Percentiles rank a stretch among this genome's conserved stretches.
Evolutionary conservation across 2,888 invertebrate genomes (phyloP).

Genomic region (Palloptera scutellata): DNA sequence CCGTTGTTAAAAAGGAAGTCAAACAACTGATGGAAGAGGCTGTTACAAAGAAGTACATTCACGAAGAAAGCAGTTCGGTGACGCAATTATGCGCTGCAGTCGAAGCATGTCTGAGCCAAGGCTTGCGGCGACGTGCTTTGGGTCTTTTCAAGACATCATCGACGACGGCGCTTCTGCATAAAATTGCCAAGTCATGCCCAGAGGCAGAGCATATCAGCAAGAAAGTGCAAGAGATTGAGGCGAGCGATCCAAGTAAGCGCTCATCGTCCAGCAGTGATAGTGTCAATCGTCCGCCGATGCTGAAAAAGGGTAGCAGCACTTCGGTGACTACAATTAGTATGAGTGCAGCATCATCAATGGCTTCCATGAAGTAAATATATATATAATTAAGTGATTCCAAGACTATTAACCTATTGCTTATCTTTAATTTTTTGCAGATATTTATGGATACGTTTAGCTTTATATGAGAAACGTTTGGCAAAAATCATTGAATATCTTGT

Average conservation of each 20-base stretch:
- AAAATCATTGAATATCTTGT: constrained; percentile 90
- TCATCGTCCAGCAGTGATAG: constrained; percentile 75
- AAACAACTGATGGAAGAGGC: constrained; percentile 98
- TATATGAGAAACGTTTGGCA: constrained; percentile 88
- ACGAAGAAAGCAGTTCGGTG: constrained; percentile 91
- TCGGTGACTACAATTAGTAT: constrained; percentile 58
- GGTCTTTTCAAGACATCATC: constrained; percentile 94
- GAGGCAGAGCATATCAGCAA: constrained; percentile 82
- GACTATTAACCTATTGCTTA: background rate
- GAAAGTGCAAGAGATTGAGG: constrained; percentile 80
- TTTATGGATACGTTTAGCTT: constrained; percentile 90
- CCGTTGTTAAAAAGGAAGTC: constrained; percentile 88
- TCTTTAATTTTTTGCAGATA: constrained; percentile 68
- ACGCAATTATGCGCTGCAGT: constrained; percentile 90
- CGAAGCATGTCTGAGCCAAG: constrained; percentile 85
- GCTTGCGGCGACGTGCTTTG: constrained; percentile 73
- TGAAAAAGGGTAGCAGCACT: constrained; percentile 72
- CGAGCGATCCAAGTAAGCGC: constrained; percentile 70
- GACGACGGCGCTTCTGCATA: constrained; percentile 90
- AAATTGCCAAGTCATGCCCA: constrained; percentile 82
- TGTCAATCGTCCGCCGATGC: constrained; percentile 72
- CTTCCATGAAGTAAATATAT: constrained; percentile 65
- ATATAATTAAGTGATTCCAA: background rate
- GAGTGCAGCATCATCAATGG: constrained; percentile 55
- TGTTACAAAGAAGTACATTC: constrained; percentile 90